A percentile compares a stretch with the other conserved stretches of the same genome.
These are phyloP conservation scores for Gymnodraco acuticeps DNA, from an alignment of 2,797 vertebrate genomes.

Conservation along the genomic window DNA sequence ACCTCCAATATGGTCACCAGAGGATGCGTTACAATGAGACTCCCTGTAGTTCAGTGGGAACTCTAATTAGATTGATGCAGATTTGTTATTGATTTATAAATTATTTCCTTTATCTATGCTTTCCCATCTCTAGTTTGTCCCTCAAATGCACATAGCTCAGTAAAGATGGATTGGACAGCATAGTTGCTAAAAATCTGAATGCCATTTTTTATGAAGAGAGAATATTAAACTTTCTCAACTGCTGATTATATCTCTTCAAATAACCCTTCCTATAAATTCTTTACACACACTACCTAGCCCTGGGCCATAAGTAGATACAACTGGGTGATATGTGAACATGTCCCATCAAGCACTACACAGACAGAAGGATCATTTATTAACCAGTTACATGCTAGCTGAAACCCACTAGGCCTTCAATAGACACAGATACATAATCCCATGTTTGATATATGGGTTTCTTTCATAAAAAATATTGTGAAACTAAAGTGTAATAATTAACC, in stretches of 20 bases:
- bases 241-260: neutral
- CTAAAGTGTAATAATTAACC: neutral
- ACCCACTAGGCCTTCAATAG: neutral
- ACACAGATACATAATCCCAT: neutral
- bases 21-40: conserved; percentile 23
- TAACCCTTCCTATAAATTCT: neutral
- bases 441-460: neutral
- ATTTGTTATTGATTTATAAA: neutral
- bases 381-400: neutral
- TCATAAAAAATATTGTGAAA: neutral
- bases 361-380: neutral
- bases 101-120: neutral
- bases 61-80: neutral
- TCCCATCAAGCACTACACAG: neutral
- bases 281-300: neutral
- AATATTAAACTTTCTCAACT: neutral
- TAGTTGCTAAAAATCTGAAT: neutral
- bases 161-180: neutral
- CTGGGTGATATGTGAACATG: neutral
- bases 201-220: neutral
- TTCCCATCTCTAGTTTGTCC: neutral
- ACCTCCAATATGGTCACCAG: conserved; percentile 20
- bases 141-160: neutral
- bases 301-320: neutral
- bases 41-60: neutral